Percentiles rank a stretch among this genome's conserved stretches.
phyloP scores from a whole-genome alignment of 2,888 invertebrate genomes.

The Hypercompe scribonia region DNA sequence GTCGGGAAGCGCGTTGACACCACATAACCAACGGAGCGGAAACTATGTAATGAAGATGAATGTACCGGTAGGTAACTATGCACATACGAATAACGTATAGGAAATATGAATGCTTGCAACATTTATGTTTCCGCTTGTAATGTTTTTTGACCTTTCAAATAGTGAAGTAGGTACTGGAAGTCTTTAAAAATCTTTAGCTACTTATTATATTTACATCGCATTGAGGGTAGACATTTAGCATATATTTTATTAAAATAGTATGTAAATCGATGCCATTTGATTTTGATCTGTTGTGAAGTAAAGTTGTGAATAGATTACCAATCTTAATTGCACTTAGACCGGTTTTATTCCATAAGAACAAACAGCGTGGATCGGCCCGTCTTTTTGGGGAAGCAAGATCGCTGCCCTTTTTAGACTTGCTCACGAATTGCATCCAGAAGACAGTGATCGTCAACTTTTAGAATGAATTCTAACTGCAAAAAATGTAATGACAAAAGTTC shows the following conservation, averaged over 20 bases:
- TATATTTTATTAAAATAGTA: no score
- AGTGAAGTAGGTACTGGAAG: not conserved
- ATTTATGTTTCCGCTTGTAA: not conserved
- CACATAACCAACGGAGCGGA: slow-evolving; percentile 40
- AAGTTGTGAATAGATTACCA: no score
- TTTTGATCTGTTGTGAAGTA: no score
- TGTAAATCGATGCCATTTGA: no score
- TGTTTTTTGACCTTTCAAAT: not conserved
- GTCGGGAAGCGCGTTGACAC: slow-evolving; percentile 36
- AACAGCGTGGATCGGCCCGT: no score
- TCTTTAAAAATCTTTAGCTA: not conserved
- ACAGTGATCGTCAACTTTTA: no score
- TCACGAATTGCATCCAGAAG: no score
- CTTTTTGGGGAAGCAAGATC: no score
- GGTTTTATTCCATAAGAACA: no score
- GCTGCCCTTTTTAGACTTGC: no score
- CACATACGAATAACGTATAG: slow-evolving; percentile 22
- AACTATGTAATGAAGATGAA: slow-evolving; percentile 50
- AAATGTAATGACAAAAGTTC: not conserved
- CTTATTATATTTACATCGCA: not conserved
- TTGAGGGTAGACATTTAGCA: no score
- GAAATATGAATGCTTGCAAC: slow-evolving; percentile 3
- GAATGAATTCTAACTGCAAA: slow-evolving; percentile 1
- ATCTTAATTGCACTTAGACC: no score
- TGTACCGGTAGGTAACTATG: slow-evolving; percentile 29